Percentiles rank a stretch among this genome's conserved stretches.
Evolutionary conservation across 2,797 vertebrate genomes (phyloP).

Genomic region (Passerculus sandwichensis): DNA sequence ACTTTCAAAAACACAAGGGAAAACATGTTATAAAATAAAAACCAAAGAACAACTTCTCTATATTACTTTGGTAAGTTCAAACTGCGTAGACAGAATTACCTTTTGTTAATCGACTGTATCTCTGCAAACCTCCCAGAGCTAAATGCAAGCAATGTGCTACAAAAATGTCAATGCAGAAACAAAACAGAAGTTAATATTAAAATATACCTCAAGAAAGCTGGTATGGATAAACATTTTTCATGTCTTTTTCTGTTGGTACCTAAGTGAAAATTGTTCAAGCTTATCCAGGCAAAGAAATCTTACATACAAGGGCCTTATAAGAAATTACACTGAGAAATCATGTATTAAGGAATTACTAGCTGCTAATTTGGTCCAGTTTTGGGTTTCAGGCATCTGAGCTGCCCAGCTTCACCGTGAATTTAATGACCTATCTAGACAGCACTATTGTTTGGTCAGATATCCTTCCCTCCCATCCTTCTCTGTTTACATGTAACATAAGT

Average conservation of each 20-base stretch:
- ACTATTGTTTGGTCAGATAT: background rate
- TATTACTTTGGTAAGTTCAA: background rate
- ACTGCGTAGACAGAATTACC: background rate
- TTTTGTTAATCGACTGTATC: background rate
- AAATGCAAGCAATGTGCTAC: background rate
- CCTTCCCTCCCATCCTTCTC: background rate
- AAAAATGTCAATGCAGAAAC: background rate
- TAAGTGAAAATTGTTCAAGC: background rate
- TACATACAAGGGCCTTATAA: background rate
- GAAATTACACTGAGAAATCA: background rate
- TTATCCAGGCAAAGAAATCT: background rate
- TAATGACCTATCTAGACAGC: background rate
- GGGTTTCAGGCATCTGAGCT: background rate
- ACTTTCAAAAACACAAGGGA: background rate
- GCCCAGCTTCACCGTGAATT: slow-evolving; percentile 16
- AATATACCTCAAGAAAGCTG: background rate
- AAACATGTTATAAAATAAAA: background rate
- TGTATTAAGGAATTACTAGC: background rate
- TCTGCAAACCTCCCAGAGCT: background rate
- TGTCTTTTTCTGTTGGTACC: background rate
- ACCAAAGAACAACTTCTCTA: background rate
- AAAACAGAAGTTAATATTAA: background rate
- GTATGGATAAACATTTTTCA: background rate
- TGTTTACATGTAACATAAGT: background rate
- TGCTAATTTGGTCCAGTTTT: background rate